Evolutionary conservation across 2,888 invertebrate species (phyloP).

Genomic region (Allophyes oxyacanthae): DNA sequence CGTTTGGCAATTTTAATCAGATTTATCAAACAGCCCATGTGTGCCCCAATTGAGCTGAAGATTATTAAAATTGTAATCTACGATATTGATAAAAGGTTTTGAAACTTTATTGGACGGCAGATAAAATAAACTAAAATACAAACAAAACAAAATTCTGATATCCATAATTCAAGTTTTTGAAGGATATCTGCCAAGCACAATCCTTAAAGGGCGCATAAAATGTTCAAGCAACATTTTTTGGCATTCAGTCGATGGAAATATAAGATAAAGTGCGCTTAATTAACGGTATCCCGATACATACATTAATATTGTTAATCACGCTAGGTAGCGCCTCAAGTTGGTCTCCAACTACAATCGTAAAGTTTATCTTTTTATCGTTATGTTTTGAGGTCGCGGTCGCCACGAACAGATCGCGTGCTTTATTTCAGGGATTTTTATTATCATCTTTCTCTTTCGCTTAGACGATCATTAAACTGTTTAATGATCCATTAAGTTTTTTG

Average conservation of each 20-base stretch:
- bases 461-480: slow-evolving; percentile 50
- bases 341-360: slow-evolving; percentile 56
- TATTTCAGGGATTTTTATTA: slow-evolving; percentile 56
- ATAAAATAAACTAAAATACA: slow-evolving; percentile 3
- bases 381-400: slow-evolving; percentile 72
- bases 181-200: too few species aligned
- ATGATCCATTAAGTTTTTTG: slow-evolving; percentile 47
- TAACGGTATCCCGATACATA: slow-evolving; percentile 11
- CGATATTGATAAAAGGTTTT: slow-evolving; percentile 40
- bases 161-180: too few species aligned
- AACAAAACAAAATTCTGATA: neutral
- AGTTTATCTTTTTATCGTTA: slow-evolving; percentile 70
- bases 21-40: slow-evolving; percentile 58
- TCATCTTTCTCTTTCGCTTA: slow-evolving; percentile 57
- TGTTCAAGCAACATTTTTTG: neutral
- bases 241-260: neutral
- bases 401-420: slow-evolving; percentile 66
- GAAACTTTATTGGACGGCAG: slow-evolving; percentile 11
- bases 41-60: slow-evolving; percentile 61
- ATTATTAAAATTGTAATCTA: slow-evolving; percentile 43
- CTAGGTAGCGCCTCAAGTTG: slow-evolving; percentile 43
- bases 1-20: slow-evolving; percentile 35
- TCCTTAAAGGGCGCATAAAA: too few species aligned
- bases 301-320: slow-evolving; percentile 37
- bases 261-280: neutral